A percentile compares a stretch with the other conserved stretches of the same genome.
These are phyloP conservation scores for Masnerella sp. DNA, from an alignment of 2,888 invertebrate genomes.

Conservation along the genomic window DNA sequence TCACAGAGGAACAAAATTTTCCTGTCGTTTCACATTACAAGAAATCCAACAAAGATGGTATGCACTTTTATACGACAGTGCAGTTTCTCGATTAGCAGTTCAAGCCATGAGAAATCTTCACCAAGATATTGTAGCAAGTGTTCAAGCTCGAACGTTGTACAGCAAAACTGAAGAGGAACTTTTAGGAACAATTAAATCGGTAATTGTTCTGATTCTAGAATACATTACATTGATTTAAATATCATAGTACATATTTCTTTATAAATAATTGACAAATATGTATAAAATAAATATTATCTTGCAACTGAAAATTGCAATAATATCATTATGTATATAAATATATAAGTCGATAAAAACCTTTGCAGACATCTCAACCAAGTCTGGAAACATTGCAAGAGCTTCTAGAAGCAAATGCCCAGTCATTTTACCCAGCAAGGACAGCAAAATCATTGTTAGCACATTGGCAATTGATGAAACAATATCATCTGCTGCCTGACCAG, in stretches of 20 bases:
- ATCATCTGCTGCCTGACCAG: slow-evolving; percentile 94
- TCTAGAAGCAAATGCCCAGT: slow-evolving; percentile 88
- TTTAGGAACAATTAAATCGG: slow-evolving; percentile 88
- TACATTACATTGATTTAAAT: no score
- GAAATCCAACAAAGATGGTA: slow-evolving; percentile 98
- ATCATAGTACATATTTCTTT: no score
- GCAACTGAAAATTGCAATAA: no score
- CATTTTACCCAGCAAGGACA: slow-evolving; percentile 93
- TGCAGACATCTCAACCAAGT: slow-evolving; percentile 84
- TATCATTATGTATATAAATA: no score
- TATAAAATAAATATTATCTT: neutral
- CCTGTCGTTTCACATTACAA: slow-evolving; percentile 94
- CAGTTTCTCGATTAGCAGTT: slow-evolving; percentile 93
- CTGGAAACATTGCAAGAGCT: slow-evolving; percentile 91
- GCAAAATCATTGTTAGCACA: slow-evolving; percentile 90
- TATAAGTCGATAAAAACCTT: slow-evolving; percentile 7
- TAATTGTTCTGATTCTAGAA: slow-evolving; percentile 72
- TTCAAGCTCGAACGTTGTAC: slow-evolving; percentile 93
- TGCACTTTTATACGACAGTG: slow-evolving; percentile 95
- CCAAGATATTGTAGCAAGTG: slow-evolving; percentile 91
- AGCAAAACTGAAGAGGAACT: slow-evolving; percentile 93
- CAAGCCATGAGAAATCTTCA: slow-evolving; percentile 96
- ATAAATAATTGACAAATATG: neutral
- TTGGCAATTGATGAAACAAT: slow-evolving; percentile 95
- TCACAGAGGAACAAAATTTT: slow-evolving; percentile 95